Percentiles rank a stretch among this genome's conserved stretches.
Evolutionary conservation across 2,888 invertebrate genomes (phyloP).

Genomic region (Hyles lineata): DNA sequence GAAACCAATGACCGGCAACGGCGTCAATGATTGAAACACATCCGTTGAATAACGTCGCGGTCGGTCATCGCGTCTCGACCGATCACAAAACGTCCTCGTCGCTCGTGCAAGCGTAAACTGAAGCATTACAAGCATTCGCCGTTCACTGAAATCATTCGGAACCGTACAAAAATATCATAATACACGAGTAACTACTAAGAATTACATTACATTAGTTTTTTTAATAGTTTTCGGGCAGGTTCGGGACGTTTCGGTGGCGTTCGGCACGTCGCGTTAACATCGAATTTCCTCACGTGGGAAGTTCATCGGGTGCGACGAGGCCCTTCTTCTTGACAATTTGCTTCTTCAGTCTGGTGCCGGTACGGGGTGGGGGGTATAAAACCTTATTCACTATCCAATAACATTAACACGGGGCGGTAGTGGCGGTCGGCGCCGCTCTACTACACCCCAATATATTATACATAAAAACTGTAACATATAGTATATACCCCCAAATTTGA

Average conservation of each 20-base stretch:
- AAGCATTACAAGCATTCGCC: constrained; percentile 36
- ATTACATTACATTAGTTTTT: constrained; percentile 32
- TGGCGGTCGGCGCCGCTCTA: not conserved
- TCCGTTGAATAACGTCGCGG: not conserved
- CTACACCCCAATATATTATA: not conserved
- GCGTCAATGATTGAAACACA: not conserved
- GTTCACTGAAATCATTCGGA: constrained; percentile 31
- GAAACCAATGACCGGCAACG: not conserved
- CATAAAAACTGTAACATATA: not conserved
- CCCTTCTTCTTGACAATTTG: not conserved
- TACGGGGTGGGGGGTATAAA: not conserved
- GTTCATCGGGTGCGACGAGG: not conserved
- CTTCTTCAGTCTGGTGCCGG: not conserved
- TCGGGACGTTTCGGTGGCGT: constrained; percentile 28
- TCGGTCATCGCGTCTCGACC: constrained; percentile 5
- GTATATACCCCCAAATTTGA: not conserved
- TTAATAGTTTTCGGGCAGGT: constrained; percentile 22
- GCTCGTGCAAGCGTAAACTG: not conserved
- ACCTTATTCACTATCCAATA: constrained; percentile 18
- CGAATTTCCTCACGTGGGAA: not conserved
- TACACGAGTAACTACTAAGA: constrained; percentile 31
- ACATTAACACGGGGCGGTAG: not conserved
- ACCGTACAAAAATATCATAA: constrained; percentile 54
- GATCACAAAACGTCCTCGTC: constrained; percentile 13
- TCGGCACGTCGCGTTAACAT: not conserved